Conservation (phyloP, 2,888 invertebrate species). For the Ceratothoa steindachneri region DNA sequence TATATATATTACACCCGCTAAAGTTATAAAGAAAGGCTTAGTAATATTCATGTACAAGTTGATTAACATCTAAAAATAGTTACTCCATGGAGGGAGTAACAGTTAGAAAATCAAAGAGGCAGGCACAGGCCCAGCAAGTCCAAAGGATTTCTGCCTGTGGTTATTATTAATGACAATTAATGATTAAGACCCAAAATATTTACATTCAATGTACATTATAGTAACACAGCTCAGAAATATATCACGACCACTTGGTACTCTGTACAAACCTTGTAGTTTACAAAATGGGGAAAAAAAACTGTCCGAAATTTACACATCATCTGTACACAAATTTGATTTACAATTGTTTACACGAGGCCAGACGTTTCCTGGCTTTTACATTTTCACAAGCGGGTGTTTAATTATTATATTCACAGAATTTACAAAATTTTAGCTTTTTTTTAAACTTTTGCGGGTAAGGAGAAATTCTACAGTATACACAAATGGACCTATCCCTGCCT, state of each 20-base stretch:
- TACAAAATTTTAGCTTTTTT: slow-evolving; percentile 44
- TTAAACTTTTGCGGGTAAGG: slow-evolving; percentile 44
- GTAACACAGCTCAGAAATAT: slow-evolving; percentile 47
- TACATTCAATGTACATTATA: not conserved
- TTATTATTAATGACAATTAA: not conserved
- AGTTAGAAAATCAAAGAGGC: slow-evolving; percentile 21
- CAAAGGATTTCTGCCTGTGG: not conserved
- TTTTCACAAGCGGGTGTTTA: not conserved
- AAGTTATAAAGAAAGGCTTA: not conserved
- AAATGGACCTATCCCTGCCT: slow-evolving; percentile 46
- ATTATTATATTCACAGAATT: slow-evolving; percentile 48
- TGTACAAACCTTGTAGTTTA: slow-evolving; percentile 44
- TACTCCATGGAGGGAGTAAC: not conserved
- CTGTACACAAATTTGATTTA: slow-evolving; percentile 48
- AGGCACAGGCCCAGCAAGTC: slow-evolving; percentile 33
- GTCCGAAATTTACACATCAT: slow-evolving; percentile 47
- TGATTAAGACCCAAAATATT: no score
- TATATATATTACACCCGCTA: not conserved
- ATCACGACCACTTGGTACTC: slow-evolving; percentile 40
- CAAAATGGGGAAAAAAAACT: slow-evolving; percentile 24
- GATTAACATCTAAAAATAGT: not conserved
- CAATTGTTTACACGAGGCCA: slow-evolving; percentile 43
- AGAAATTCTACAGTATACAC: slow-evolving; percentile 46
- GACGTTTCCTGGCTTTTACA: slow-evolving; percentile 27
- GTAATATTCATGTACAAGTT: not conserved